Conservation (phyloP, 2,113 vertebrate species). For the Sceloporus tristichus region DNA sequence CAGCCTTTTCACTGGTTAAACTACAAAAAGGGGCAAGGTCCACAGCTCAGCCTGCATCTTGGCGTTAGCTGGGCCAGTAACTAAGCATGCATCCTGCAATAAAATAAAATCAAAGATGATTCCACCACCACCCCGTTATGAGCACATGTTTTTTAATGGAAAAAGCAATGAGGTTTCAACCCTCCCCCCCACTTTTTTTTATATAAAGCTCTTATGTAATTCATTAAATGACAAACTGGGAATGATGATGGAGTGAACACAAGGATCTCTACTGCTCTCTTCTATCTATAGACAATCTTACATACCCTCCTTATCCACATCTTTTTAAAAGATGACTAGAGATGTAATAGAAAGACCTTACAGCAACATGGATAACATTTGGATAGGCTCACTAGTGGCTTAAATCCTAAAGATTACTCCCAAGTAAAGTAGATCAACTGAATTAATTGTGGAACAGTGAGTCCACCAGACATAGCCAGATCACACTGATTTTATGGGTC, state of each 20-base stretch:
- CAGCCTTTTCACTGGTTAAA: constrained; percentile 75
- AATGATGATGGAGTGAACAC: neutral
- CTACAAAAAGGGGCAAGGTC: constrained; percentile 76
- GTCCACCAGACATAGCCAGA: too few relatives aligned
- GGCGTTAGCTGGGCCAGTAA: constrained; percentile 72
- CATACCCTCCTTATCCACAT: too few relatives aligned
- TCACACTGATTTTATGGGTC: too few relatives aligned
- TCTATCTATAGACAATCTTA: too few relatives aligned
- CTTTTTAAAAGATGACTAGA: neutral
- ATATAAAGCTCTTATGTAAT: constrained; percentile 49
- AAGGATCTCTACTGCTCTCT: too few relatives aligned
- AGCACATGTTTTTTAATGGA: constrained; percentile 68
- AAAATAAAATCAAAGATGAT: constrained; percentile 74
- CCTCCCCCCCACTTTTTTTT: constrained; percentile 40
- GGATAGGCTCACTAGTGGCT: neutral
- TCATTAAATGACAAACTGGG: constrained; percentile 64
- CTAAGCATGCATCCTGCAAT: constrained; percentile 64
- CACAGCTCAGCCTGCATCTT: constrained; percentile 52
- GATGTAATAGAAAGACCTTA: neutral
- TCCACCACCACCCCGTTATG: constrained; percentile 8
- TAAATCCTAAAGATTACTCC: too few relatives aligned
- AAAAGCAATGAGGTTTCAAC: constrained; percentile 53
- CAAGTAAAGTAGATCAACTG: too few relatives aligned
- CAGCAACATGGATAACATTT: neutral
- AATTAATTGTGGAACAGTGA: too few relatives aligned